Base-by-base conservation (phyloP, 2,888 invertebrate species). In the Phaonia tiefii region DNA sequence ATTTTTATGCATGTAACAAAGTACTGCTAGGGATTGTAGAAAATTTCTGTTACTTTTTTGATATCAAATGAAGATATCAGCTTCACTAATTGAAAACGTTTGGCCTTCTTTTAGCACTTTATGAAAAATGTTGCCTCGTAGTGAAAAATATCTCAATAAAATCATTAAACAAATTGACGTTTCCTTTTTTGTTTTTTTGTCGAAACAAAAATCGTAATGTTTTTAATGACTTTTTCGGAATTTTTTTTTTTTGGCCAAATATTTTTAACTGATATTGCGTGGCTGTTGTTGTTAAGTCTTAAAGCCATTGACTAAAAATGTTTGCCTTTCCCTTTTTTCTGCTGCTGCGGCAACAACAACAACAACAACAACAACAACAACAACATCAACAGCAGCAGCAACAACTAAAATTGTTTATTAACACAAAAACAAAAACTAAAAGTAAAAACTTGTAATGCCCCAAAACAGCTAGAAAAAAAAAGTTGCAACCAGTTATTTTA, bases 401-500 rank as follows among this genome's bases (percentile, higher is more conserved):
- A 13, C n/a, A 2, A n/a, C 25, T 17, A 3, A n/a, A 56, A n/a
- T 58, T 42, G 63, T 22, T 22, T 22, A 31, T 63, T 63, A 63
- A 63, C n/a, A 63, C 39, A 72, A 20, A 46, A 80, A 31, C 31
- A 31, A 31, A n/a, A 31, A 31, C 31, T 31, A 31, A 77, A 81
- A 81, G 74, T 63, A 75, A 78, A 81, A 81, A 81, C 81, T 81
- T 81, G 81, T 81, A 81, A 81, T 81, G 78, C 78, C 78, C 76
- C 76, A 80, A 71, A 73, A 60, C 31, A 71, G 71, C 63, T n/a
- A n/a, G n/a, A 51, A 72, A 42, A 26, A 49, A 73, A 69, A 58
- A 31, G 54, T 81, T 81, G 78, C 81, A 81, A 78, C 81, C 78
- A 78, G 81, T 81, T 81, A 56, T 80, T 81, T 78, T 81, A 75